Evolutionary conservation across 2,797 vertebrate genomes (phyloP), one percentile per base, ranked within the genome.

Genomic region (Hydrophis major): DNA sequence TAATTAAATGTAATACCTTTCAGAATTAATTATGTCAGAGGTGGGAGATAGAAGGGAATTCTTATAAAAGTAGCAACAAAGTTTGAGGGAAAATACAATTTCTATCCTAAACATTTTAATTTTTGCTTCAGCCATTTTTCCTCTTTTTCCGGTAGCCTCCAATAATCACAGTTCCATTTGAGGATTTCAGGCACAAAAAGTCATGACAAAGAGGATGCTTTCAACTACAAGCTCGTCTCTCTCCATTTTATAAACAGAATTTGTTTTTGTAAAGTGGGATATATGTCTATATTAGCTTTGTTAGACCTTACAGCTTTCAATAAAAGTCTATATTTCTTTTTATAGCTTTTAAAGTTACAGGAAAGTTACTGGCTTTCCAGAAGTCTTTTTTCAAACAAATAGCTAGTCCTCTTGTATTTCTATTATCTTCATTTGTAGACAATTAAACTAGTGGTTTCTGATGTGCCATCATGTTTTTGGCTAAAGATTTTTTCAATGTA

Each of bases 371-470:
- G 92, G 86, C 57, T 86, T 90, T 56, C 91, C 86, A 86, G 86
- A 61, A 95, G 92, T 56, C 57, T 96, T 95, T 90, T 88, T 91
- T 61, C 27, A 61, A 90, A 93, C 88, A 86, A 90, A 56, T 69
- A 7, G 28, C 86, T 18, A 90, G 56, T 93, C 86, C 20, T 63
- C 63, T 90, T 78, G 22, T 47, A 60, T 42, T 91, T 87, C 42
- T n/a, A n/a, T 53, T 93, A 37, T 90, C 89, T 93, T 87, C 86
- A 59, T 93, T 91, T 93, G 86, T 91, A 91, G 78, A 93, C 92
- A 88, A 88, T 78, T 91, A 74, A 90, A 74, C 87, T 69, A 78
- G 37, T 60, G 61, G 86, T 61, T 61, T 91, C 88, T 74, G 88
- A 74, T 74, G 89, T 78, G 55, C 61, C 86, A 90, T 93, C 63